A percentile compares a stretch with the other conserved stretches of the same genome.
phyloP scores from a whole-genome alignment of 2,113 vertebrate genomes.

The Ellobius talpinus region DNA sequence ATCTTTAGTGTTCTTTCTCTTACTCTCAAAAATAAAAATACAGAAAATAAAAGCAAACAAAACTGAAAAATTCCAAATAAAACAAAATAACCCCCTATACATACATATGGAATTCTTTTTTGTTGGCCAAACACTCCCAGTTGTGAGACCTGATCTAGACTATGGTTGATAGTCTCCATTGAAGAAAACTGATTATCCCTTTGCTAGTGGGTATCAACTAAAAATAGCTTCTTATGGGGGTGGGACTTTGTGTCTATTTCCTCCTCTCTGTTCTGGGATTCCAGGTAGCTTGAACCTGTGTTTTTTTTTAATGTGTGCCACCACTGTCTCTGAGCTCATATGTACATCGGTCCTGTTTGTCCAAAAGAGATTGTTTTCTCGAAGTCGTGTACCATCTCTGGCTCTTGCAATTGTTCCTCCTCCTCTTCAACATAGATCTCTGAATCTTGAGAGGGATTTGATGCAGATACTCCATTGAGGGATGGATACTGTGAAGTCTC shows the following conservation, averaged over 20 bases:
- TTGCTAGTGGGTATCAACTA: background rate
- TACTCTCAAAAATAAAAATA: background rate
- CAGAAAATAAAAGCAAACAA: background rate
- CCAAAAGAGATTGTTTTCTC: background rate
- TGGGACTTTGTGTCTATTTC: background rate
- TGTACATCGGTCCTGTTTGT: background rate
- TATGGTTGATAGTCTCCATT: background rate
- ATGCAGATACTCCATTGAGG: background rate
- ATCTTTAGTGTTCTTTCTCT: background rate
- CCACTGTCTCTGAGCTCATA: background rate
- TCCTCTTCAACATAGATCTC: background rate
- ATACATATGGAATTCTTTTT: background rate
- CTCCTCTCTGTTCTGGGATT: background rate
- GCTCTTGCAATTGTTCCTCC: background rate
- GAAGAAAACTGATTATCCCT: background rate
- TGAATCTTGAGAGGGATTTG: background rate
- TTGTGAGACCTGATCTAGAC: background rate
- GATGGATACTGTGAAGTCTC: background rate
- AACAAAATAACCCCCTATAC: too few relatives aligned
- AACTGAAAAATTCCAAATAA: background rate
- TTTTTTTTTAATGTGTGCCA: background rate
- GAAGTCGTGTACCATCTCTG: background rate
- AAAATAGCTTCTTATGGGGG: background rate
- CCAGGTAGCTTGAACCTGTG: background rate
- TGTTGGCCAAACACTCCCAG: background rate